Evolutionary conservation across 2,888 invertebrate species (phyloP), one percentile per base, ranked within the genome.

Genomic region (Nephrotoma flavescens): DNA sequence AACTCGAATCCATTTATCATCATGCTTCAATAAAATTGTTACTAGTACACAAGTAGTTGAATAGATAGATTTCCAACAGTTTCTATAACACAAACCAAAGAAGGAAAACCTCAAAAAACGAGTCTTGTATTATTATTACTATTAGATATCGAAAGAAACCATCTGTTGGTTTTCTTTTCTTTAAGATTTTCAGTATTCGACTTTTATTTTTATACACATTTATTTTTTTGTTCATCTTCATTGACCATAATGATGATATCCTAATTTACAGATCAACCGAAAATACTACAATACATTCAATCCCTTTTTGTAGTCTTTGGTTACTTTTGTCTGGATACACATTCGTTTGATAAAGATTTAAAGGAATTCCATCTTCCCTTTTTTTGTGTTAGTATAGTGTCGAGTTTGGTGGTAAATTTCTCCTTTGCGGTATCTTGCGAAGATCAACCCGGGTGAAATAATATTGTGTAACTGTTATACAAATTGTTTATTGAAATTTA

Each of bases 231-330:
- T 71, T 71, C 71, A 31, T 71, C 85, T 85, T 42, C 44, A 44
- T 85, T 85, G 85, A 44, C 42, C 42, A 85, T 85, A 85, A 85
- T 85, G 85, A 85, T 85, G 85, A 85, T 85, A 85, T 85, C 85
- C 85, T 85, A 85, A 85, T 85, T 85, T 85, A 85, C 85, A 85
- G 85, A 85, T 85, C 85, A 85, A 85, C 85, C 85, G 44, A 85
- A 85, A 85, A 85, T 85, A 44, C 44, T 44, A 85, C 85, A 85
- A 71, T 71, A 71, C 71, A 71, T 31, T 71, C 31, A 19, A 71
- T 31, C 31, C 71, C 71, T 31, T 71, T 71, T 15, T 19, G n/a
- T 71, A 71, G 71, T 71, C 71, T 71, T 71, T 71, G 71, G 71
- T 71, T 71, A 31, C 71, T 71, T 31, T 71, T 71, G 71, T 71